Evolutionary conservation across 2,113 vertebrate species (phyloP), one percentile per base, ranked within the genome.

Genomic region (Proteles cristata): DNA sequence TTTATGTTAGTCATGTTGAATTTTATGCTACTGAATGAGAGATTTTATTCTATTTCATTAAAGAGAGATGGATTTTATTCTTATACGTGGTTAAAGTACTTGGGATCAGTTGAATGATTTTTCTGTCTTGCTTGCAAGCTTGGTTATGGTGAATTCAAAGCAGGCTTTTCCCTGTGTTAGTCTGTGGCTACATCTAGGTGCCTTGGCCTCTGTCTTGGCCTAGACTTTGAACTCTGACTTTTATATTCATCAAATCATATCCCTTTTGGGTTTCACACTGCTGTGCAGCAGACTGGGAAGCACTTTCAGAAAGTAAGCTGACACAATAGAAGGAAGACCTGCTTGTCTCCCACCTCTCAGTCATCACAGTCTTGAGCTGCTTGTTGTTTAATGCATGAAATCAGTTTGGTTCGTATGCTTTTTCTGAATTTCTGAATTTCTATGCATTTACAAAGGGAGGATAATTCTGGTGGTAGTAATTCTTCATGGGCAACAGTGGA

Each of bases 251-350:
- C 31, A 33, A 76, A 69, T 68, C 19, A 2, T 61, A 26, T 39
- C 9, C 45, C 21, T 7, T 31, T 33, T 50, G 11, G 7, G 61
- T 81, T 82, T 26, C 15, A 39, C 48, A 4, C 71, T 3, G 14
- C 74, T 16, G 25, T 39, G 25, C 33, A 68, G 48, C 14, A 58
- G 17, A 19, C 55, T 68, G 26, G 28, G 91, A 90, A 35, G 10
- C 16, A 2, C 50, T 53, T 65, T 63, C 65, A 19, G 21, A 3
- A 15, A 63, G 50, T 33, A 26, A 15, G 14, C 53, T 48, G 65
- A 25, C 26, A 66, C 14, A 14, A 26, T 10, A 0, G 9, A 66
- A 5, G 25, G 0, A 4, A 61, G 8, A 45, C 1, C 0, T 39
- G 31, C 3, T 35, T 87, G 19, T 26, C 48, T 87, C 28, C 55